Conservation (phyloP, 2,888 invertebrate species). For the Altica lythri region DNA sequence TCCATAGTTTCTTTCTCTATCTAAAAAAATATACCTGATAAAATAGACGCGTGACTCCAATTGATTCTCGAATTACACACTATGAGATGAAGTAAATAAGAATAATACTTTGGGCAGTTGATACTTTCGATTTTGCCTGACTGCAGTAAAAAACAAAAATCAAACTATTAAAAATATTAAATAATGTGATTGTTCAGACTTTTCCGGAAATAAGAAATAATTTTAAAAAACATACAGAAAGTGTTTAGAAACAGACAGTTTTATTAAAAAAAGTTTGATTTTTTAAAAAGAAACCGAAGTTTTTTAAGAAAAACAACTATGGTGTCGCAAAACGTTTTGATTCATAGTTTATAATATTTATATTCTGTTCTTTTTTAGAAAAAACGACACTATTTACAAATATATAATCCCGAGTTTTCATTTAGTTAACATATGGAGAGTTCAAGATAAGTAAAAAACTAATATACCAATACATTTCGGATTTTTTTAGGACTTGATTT, state of each 20-base stretch:
- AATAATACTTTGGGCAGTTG: too few species aligned
- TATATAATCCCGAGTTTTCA: conserved; percentile 4
- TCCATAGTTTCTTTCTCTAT: too few species aligned
- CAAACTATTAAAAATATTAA: neutral
- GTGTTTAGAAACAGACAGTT: neutral
- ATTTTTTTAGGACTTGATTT: too few species aligned
- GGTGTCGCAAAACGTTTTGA: conserved; percentile 7
- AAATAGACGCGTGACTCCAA: too few species aligned
- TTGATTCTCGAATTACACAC: too few species aligned
- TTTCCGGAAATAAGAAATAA: neutral
- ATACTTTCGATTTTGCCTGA: too few species aligned
- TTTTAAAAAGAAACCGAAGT: neutral
- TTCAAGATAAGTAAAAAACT: conserved; percentile 15
- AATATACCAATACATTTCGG: too few species aligned
- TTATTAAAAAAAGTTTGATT: neutral
- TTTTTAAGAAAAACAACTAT: neutral
- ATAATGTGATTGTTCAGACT: neutral
- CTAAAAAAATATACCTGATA: too few species aligned
- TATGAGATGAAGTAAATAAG: too few species aligned
- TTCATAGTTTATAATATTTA: conserved; percentile 3
- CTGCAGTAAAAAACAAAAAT: neutral
- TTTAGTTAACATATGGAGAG: conserved; percentile 1
- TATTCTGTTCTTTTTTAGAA: conserved; percentile 4
- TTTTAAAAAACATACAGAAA: neutral
- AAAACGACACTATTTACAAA: conserved; percentile 14